Conservation (phyloP, 2,113 vertebrate species). For the Myiagra hebetior region DNA sequence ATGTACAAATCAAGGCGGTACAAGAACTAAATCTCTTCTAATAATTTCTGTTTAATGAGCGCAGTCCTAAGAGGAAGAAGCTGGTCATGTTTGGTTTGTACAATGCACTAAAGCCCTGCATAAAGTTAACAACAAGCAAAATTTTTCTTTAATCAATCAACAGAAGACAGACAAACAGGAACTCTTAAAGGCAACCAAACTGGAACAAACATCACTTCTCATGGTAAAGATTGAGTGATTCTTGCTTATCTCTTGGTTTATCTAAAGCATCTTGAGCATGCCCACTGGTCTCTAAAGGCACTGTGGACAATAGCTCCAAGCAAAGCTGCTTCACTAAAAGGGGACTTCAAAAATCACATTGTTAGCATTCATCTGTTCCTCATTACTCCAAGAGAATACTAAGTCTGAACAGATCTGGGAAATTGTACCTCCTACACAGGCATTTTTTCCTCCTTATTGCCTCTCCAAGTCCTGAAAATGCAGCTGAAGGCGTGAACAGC, state of each 20-base stretch:
- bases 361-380: not conserved
- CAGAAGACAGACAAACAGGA: not conserved
- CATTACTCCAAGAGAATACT: not conserved
- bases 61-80: not conserved
- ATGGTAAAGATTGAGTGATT: not conserved
- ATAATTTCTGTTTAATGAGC: not conserved
- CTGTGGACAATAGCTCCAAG: not conserved
- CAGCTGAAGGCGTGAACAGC: not conserved
- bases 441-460: slow-evolving; percentile 5
- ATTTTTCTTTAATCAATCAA: not conserved
- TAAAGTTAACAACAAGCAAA: not conserved
- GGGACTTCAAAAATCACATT: not conserved
- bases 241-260: not conserved
- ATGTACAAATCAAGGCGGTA: not conserved
- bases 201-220: not conserved
- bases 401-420: slow-evolving; percentile 8
- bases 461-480: not conserved
- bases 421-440: slow-evolving; percentile 1
- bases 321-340: not conserved
- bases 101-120: not conserved
- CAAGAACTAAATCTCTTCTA: not conserved
- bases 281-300: not conserved
- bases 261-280: not conserved
- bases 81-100: not conserved
- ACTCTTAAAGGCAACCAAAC: not conserved